phyloP scores from a whole-genome alignment of 2,113 vertebrate species.

The Irena cyanogastra region DNA sequence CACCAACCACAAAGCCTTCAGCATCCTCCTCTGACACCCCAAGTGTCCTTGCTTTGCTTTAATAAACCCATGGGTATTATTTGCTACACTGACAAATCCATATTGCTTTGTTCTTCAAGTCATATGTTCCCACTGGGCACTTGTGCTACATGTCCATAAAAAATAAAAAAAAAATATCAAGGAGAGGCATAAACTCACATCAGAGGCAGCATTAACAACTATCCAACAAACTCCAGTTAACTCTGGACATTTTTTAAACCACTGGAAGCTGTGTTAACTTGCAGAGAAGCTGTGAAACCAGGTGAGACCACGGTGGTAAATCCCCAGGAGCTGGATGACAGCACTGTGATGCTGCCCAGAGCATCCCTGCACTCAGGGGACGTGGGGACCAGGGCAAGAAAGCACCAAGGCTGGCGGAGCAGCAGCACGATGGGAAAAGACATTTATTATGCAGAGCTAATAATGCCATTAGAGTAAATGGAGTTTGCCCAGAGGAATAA shows the following conservation, averaged over 20 bases:
- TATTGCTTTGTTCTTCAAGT: neutral
- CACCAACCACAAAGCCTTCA: neutral
- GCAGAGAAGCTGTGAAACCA: neutral
- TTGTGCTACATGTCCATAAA: neutral
- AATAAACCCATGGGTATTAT: neutral
- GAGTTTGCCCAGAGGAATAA: neutral
- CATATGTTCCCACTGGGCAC: neutral
- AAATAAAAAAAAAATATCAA: neutral
- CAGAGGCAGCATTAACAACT: neutral
- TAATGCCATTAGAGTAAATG: neutral
- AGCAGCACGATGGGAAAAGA: neutral
- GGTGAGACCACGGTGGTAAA: neutral
- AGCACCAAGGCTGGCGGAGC: neutral
- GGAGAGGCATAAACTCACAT: neutral
- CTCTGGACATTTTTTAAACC: neutral
- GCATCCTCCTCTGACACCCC: neutral
- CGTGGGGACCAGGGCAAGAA: neutral
- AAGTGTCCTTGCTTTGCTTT: neutral
- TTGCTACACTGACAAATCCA: neutral
- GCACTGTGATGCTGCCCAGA: accelerated
- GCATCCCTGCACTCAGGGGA: neutral
- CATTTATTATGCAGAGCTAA: neutral
- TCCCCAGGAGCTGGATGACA: neutral
- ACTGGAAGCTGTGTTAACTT: neutral
- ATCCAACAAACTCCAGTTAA: neutral